Evolutionary conservation across 2,797 vertebrate genomes (phyloP).

Genomic region (Hoplostethus mediterraneus): DNA sequence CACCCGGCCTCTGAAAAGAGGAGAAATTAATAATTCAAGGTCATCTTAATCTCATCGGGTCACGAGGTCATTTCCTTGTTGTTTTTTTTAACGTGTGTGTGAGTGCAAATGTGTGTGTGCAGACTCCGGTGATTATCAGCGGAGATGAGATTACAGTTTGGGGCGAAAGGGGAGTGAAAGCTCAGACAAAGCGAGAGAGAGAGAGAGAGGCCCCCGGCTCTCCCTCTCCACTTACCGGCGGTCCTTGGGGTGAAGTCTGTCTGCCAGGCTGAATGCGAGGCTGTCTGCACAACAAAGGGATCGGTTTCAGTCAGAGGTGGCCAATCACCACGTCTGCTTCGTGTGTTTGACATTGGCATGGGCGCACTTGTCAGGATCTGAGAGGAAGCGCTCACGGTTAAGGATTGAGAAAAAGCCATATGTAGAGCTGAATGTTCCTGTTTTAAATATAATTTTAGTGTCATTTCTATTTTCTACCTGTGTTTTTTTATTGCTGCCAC

Average conservation of each 20-base stretch:
- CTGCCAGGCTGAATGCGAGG: constrained; percentile 51
- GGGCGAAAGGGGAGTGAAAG: constrained; percentile 63
- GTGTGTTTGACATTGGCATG: constrained; percentile 65
- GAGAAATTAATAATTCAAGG: constrained; percentile 54
- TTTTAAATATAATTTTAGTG: no score
- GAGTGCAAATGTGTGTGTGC: not conserved
- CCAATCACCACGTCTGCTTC: constrained; percentile 61
- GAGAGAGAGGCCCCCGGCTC: not conserved
- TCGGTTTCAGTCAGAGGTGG: constrained; percentile 61
- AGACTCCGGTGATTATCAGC: constrained; percentile 60
- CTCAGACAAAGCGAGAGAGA: constrained; percentile 55
- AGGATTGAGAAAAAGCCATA: not conserved
- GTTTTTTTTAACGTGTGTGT: constrained; percentile 4
- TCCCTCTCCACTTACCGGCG: constrained; percentile 57
- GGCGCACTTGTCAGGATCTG: constrained; percentile 23
- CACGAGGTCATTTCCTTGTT: constrained; percentile 44
- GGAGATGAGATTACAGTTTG: constrained; percentile 76
- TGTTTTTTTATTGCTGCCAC: no score
- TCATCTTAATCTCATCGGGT: constrained; percentile 53
- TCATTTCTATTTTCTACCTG: no score
- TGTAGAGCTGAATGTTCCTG: no score
- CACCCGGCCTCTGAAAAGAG: constrained; percentile 15
- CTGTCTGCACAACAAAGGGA: constrained; percentile 48
- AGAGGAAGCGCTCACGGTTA: constrained; percentile 36
- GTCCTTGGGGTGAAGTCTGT: constrained; percentile 65